Conservation (phyloP, 2,113 vertebrate genomes). For the Noturus placidus region DNA sequence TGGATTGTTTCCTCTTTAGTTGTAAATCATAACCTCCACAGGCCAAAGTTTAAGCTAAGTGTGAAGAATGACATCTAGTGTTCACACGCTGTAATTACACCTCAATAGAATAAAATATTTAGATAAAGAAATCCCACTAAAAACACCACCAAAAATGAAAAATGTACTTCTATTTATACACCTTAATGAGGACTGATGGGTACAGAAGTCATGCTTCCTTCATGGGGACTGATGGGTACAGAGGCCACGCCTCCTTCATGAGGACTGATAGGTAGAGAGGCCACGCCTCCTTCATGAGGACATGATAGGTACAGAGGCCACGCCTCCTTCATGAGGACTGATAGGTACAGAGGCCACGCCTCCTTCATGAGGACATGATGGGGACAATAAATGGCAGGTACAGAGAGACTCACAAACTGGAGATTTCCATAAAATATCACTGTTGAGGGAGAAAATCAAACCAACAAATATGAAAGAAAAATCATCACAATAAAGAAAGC, state of each 20-base stretch:
- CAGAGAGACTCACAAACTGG: not conserved
- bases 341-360: not conserved
- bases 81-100: not conserved
- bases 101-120: not conserved
- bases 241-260: not conserved
- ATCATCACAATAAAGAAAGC: not conserved
- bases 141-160: not conserved
- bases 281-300: too few species aligned
- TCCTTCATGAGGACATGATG: not conserved
- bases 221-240: not conserved
- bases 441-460: too few species aligned
- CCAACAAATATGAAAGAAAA: too few species aligned
- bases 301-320: too few species aligned
- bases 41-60: not conserved
- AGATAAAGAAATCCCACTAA: not conserved
- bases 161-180: not conserved
- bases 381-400: not conserved
- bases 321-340: too few species aligned
- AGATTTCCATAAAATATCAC: not conserved
- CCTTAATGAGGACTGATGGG: not conserved
- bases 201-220: not conserved
- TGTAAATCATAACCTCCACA: not conserved
- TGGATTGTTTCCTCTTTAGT: not conserved
- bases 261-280: not conserved
- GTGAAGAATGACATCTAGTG: slow-evolving; percentile 6